Conservation (phyloP, 2,113 vertebrate genomes). For the Thamnophis sirtalis region DNA sequence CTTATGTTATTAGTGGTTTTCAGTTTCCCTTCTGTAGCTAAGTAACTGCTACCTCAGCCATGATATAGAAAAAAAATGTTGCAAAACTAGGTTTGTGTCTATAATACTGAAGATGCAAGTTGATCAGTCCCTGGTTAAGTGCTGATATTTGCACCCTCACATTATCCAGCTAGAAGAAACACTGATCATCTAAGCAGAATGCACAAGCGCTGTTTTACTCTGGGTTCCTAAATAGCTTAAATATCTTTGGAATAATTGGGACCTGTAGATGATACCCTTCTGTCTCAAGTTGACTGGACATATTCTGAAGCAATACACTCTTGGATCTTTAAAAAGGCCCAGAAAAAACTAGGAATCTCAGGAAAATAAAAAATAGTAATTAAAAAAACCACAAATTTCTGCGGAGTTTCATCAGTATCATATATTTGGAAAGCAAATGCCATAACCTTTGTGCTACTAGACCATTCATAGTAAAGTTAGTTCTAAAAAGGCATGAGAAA, state of each 20-base stretch:
- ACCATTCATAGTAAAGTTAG: neutral
- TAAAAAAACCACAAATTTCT: neutral
- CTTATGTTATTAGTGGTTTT: neutral
- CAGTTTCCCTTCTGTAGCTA: neutral
- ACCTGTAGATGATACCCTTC: neutral
- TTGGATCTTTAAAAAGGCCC: neutral
- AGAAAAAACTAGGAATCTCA: neutral
- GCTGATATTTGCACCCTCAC: neutral
- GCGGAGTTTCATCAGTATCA: neutral
- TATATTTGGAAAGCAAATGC: neutral
- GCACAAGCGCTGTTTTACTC: neutral
- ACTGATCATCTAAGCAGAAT: neutral
- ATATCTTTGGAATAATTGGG: neutral
- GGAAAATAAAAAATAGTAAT: neutral
- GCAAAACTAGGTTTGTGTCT: neutral
- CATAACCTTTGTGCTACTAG: neutral
- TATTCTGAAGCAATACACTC: neutral
- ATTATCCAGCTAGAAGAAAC: neutral
- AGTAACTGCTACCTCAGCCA: neutral
- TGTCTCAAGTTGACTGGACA: neutral
- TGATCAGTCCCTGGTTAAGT: neutral
- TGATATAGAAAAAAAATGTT: neutral
- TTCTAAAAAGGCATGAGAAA: neutral
- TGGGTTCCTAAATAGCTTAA: neutral
- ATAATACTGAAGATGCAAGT: neutral